Base-by-base conservation (phyloP, 1,140 invertebrate genomes). In the Luehdorfia chinensis region DNA sequence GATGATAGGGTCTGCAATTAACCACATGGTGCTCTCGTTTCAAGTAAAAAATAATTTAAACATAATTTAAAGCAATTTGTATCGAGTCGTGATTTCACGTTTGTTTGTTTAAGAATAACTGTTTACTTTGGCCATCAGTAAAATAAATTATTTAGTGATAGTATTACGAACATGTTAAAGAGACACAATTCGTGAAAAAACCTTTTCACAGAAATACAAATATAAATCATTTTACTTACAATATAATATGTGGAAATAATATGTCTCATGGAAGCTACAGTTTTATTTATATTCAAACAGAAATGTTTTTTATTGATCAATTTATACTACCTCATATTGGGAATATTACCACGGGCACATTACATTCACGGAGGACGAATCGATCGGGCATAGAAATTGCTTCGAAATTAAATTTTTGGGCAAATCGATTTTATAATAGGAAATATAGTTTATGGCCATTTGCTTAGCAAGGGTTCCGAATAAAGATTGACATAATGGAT, bases 31-130 rank as follows among this genome's bases (percentile, higher is more conserved):
- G 66, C 55, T 74, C 56, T 54, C 33, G 41, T 54, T 48, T 34
- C 47, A 33, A 45, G 66, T 74, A 74, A 84, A 76, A 78, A 78
- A 69, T 77, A 74, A 75, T 75, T 73, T 72, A 71, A 65, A 80
- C 66, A 75, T 76, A 62, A 78, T 80, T 78, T 67, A 62, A 76
- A 50, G 67, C 75, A 84, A 78, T 80, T 84, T 78, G 63, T 74
- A 56, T 54, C 50, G 50, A 59, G 66, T 75, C 78, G 75, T 75
- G 69, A 78, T 69, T n/a, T n/a, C n/a, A 69, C 72, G 63, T 71
- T 63, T 65, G 68, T 83, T 66, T 76, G 72, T 67, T 75, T 75
- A 67, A 69, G 60, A 68, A 58, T 64, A 71, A n/a, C n/a, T n/a
- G n/a, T n/a, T n/a, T n/a, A n/a, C n/a, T n/a, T n/a, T n/a, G n/a